Evolutionary conservation across 2,113 vertebrate genomes (phyloP).

Genomic region (Cervus canadensis): DNA sequence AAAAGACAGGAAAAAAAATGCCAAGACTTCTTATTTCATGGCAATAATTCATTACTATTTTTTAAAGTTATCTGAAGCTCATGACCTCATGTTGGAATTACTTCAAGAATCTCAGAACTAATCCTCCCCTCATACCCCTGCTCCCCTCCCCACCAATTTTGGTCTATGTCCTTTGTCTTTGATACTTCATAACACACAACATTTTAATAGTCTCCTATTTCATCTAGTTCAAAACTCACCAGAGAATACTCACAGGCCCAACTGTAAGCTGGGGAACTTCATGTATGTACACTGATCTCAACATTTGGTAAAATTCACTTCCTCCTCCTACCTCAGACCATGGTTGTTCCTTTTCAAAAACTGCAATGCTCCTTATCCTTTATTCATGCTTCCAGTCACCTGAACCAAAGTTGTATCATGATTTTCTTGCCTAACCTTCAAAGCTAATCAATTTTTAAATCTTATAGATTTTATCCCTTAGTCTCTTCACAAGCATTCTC

Average conservation of each 20-base stretch:
- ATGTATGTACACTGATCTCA: neutral
- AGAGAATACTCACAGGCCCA: neutral
- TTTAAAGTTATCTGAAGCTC: neutral
- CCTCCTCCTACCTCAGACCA: neutral
- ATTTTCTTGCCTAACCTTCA: neutral
- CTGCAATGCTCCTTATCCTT: neutral
- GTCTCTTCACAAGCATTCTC: neutral
- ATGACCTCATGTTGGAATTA: neutral
- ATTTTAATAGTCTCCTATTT: neutral
- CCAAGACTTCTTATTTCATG: neutral
- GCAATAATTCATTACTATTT: neutral
- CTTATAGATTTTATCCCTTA: neutral
- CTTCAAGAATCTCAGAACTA: neutral
- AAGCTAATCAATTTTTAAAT: neutral
- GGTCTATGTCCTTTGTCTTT: neutral
- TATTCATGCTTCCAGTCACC: neutral
- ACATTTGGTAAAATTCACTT: neutral
- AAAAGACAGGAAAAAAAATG: neutral
- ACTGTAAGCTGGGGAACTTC: neutral
- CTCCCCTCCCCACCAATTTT: fast-evolving
- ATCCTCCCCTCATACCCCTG: neutral
- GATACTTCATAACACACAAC: neutral
- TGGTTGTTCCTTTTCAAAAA: neutral
- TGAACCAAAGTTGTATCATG: neutral
- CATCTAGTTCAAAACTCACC: neutral